These are phyloP conservation scores for Drosophila pseudoananassae DNA, from an alignment of 1,140 invertebrate species.

Conservation along the genomic window DNA sequence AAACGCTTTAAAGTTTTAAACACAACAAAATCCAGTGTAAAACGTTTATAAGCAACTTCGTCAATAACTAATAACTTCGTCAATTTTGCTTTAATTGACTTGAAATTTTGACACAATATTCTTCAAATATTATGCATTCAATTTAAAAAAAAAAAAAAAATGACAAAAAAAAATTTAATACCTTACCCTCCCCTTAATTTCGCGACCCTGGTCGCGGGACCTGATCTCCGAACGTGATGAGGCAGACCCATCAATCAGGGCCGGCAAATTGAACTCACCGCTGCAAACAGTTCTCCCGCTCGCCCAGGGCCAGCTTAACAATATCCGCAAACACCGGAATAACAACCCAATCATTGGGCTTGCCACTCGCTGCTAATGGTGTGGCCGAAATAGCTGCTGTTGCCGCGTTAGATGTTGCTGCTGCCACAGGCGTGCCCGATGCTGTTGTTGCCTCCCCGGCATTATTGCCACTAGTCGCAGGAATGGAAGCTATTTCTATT, in stretches of 20 bases:
- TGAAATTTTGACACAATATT: no score
- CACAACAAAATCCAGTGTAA: no score
- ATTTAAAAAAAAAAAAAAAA: no score
- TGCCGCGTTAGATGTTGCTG: constrained; percentile 15
- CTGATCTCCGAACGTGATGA: constrained; percentile 7
- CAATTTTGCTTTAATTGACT: no score
- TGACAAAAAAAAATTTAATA: no score
- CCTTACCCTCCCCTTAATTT: no score
- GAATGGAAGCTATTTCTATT: constrained; percentile 31
- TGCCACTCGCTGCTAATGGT: constrained; percentile 36
- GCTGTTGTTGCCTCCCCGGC: constrained; percentile 18
- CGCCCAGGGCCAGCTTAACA: constrained; percentile 81
- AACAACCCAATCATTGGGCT: constrained; percentile 83
- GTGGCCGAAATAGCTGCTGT: constrained; percentile 33
- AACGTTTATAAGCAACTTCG: no score
- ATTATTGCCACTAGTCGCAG: constrained; percentile 38
- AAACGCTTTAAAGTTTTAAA: no score
- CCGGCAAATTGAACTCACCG: constrained; percentile 61
- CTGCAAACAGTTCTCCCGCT: constrained; percentile 80
- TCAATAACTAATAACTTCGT: no score
- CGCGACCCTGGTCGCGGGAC: constrained; percentile 3
- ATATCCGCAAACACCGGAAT: constrained; percentile 84
- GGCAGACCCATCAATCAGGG: constrained; percentile 34
- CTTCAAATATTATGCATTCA: no score
- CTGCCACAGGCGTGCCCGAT: not conserved